Evolutionary conservation across 2,888 invertebrate genomes (phyloP), one percentile per base, ranked within the genome.

Genomic region (Argyresthia goedartella): DNA sequence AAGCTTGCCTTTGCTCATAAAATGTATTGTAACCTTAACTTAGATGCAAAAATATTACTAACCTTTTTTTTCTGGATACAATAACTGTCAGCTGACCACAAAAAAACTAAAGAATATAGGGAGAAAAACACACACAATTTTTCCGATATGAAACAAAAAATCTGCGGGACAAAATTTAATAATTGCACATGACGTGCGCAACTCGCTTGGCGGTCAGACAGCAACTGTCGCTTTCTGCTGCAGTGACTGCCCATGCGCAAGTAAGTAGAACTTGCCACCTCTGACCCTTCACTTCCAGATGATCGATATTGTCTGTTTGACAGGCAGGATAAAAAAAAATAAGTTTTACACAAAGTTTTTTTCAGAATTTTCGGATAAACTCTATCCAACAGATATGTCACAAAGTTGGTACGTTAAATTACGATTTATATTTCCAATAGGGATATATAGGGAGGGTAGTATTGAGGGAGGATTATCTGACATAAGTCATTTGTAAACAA

Each of bases 151-250:
- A n/a, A n/a, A 4, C 25, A 48, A 48, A 48, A 36, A 48, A 34
- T 33, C 25, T 15, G 39, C 48, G 48, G 14, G 35, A 15, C 14
- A 14, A 9, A 36, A 10, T 48, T 48, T 39, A 14, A 48, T 15
- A 36, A 36, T 14, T 9, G 14, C 8, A 51, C 53, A 51, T 53
- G 48, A 57, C 54, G 55, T 67, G 61, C 51, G 56, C 56, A 52
- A 41, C 54, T 57, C 50, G 48, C 56, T 50, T 58, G 55, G 55
- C 62, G 58, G 59, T 57, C 57, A 55, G 57, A 58, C 57, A 56
- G 56, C 57, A 57, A 71, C 70, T 70, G 61, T 56, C 51, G 53
- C 54, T 52, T 53, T 57, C 57, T 60, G 46, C 55, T 41, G 57
- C 46, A n/a, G 25, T 4, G 44, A 44, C 25, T 46, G 46, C 46